phyloP scores from a whole-genome alignment of 2,888 invertebrate genomes.

The Opisthograptis luteolata region DNA sequence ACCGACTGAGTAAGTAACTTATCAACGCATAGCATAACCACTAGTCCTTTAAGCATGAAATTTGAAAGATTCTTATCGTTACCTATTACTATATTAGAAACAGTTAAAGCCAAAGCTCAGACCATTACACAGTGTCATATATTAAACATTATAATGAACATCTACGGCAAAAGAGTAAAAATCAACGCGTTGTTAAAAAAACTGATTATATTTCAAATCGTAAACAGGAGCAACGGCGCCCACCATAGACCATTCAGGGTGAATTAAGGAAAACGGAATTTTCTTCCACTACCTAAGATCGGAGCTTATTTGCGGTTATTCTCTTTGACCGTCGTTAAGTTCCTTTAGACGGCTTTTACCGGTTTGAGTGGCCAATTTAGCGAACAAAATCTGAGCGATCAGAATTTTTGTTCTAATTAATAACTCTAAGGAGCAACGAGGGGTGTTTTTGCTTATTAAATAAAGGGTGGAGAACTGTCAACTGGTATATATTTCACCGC shows the following conservation, averaged over 20 bases:
- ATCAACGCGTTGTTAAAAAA: slow-evolving; percentile 43
- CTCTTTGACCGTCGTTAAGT: slow-evolving; percentile 84
- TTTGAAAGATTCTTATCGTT: too few relatives aligned
- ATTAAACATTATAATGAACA: not conserved
- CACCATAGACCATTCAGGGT: slow-evolving; percentile 75
- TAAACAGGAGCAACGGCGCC: slow-evolving; percentile 71
- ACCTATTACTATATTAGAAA: too few relatives aligned
- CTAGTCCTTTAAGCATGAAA: too few relatives aligned
- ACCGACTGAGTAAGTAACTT: too few relatives aligned
- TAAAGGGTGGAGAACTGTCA: slow-evolving; percentile 56
- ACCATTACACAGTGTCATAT: too few relatives aligned
- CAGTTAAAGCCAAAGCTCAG: too few relatives aligned
- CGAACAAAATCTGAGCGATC: slow-evolving; percentile 81
- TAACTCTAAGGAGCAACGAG: slow-evolving; percentile 68
- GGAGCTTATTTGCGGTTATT: slow-evolving; percentile 84
- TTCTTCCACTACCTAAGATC: slow-evolving; percentile 77
- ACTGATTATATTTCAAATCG: slow-evolving; percentile 70
- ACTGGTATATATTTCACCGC: slow-evolving; percentile 60
- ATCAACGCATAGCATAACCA: too few relatives aligned
- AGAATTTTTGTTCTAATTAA: slow-evolving; percentile 83
- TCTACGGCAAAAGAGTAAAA: slow-evolving; percentile 17
- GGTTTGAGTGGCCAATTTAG: slow-evolving; percentile 83
- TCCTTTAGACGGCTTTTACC: slow-evolving; percentile 80
- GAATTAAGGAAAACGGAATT: slow-evolving; percentile 81
- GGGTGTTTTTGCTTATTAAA: slow-evolving; percentile 68